Evolutionary conservation across 2,113 vertebrate genomes (phyloP), one percentile per base, ranked within the genome.

Genomic region (Nyctereutes procyonoides): DNA sequence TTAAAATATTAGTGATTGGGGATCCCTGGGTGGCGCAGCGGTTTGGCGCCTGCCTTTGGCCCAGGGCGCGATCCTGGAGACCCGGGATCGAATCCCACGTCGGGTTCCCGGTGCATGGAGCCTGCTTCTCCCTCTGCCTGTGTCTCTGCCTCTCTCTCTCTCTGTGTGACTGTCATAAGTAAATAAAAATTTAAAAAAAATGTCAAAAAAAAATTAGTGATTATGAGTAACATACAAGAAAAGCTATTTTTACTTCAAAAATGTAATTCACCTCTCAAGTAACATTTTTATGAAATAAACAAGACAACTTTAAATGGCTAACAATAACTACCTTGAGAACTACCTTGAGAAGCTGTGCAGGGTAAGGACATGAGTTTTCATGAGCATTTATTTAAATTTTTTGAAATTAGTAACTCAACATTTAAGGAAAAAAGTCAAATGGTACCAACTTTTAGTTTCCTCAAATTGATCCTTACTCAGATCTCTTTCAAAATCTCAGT

Each of bases 331-430:
- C 90, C 35, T 2, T 63, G 35, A 97, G 32, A 80, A 76, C 48
- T 20, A 43, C 43, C 43, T 7, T 7, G 43, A 43, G 43, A 43
- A 43, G 35, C 13, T 35, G 5, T 38, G 5, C 6, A 63, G 17
- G 13, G 5, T 73, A 88, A 91, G 56, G 19, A 67, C 28, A 38
- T 77, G 82, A 73, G 30, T 67, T 85, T 97, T 74, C 58, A 43
- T 84, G 32, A 90, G 3, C 7, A 95, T 86, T 91, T 76, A 74
- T 56, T 94, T 96, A 32, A 88, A 95, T 79, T 55, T 93, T 96
- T 95, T 74, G n/a, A 96, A 93, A 90, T 88, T 71, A 86, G 11
- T 91, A 80, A 95, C 12, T 94, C 20, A 74, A 58, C 13, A 76
- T 81, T 96, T 71, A 15, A n/a, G 38, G 38, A 28, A 62, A 48